A percentile compares a stretch with the other conserved stretches of the same genome.
Conservation (phyloP, 2,888 invertebrate species). For the Limenitis camilla region DNA sequence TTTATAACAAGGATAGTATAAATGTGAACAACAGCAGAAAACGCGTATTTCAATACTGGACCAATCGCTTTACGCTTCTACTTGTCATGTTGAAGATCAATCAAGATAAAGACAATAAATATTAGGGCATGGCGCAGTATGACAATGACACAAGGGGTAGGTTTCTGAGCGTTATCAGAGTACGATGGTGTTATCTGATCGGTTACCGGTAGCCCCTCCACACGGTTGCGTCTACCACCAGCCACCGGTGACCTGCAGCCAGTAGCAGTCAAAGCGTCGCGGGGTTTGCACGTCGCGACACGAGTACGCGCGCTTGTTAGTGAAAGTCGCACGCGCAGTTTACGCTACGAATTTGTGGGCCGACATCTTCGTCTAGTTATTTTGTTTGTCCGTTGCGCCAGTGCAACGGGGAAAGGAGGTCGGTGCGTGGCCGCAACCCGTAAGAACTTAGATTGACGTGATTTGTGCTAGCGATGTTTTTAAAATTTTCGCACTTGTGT, state of each 20-base stretch:
- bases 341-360: conserved; percentile 62
- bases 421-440: conserved; percentile 51
- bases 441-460: conserved; percentile 47
- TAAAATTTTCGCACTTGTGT: conserved; percentile 47
- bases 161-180: conserved; percentile 47
- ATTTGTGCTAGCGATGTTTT: conserved; percentile 43
- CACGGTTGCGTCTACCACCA: conserved; percentile 25
- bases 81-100: too few relatives aligned
- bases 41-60: too few relatives aligned
- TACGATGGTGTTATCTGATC: conserved; percentile 38
- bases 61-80: too few relatives aligned
- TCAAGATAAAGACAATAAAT: neutral
- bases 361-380: conserved; percentile 69
- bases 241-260: conserved; percentile 25
- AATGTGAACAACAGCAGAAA: too few relatives aligned
- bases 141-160: conserved; percentile 38
- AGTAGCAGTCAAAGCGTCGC: conserved; percentile 59
- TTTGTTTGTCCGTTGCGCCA: conserved; percentile 70
- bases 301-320: conserved; percentile 48
- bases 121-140: conserved; percentile 20
- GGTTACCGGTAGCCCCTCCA: conserved; percentile 30
- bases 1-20: too few relatives aligned
- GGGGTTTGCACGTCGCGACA: conserved; percentile 54
- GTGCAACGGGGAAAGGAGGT: conserved; percentile 72
- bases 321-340: conserved; percentile 67